Base-by-base conservation (phyloP, 2,888 invertebrate genomes). In the Dynastes tityus region DNA sequence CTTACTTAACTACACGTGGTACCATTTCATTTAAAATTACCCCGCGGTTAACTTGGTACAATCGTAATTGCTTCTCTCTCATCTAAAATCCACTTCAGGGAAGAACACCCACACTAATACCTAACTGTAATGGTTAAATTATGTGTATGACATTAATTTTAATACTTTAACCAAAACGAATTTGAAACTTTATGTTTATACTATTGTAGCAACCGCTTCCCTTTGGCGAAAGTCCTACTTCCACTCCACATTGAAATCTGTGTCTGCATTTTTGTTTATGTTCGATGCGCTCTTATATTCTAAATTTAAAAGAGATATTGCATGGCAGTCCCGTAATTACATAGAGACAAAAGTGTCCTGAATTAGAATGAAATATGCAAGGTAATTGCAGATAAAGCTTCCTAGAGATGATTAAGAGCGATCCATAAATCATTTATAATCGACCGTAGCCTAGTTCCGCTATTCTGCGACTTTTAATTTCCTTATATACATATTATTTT, bases 201-300 rank as follows among this genome's bases (percentile, higher is more conserved):
- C 29, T 29, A 29, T 51, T 40, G 68, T 11, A 53, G 27, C 29
- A 29, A 49, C 11, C 29, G 40, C 51, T 68, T 68, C 68, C 68
- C 68, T 68, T 51, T 53, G 68, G 68, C 68, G 68, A 51, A 51
- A 68, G 51, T 68, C 51, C 68, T 68, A 68, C 68, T 68, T 51
- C 51, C n/a, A 51, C 27, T 68, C 11, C 51, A 29, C 22, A 22
- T 49, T 68, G 29, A 68, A 51, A 6, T 13, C 27, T 49, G 1
- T 27, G 49, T 9, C 11, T 27, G 27, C 51, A 58, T 49, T 68
- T 51, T 68, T 49, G 51, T 51, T 29, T 32, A 40, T 51, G 68
- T 53, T 9, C 16, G 27, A n/a, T 51, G 68, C 22, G 55, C 5
- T 22, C 55, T 16, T 58, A 22, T 51, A 68, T 51, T 51, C 51